Conservation (phyloP, 2,888 invertebrate species). For the Callinectes sapidus region DNA sequence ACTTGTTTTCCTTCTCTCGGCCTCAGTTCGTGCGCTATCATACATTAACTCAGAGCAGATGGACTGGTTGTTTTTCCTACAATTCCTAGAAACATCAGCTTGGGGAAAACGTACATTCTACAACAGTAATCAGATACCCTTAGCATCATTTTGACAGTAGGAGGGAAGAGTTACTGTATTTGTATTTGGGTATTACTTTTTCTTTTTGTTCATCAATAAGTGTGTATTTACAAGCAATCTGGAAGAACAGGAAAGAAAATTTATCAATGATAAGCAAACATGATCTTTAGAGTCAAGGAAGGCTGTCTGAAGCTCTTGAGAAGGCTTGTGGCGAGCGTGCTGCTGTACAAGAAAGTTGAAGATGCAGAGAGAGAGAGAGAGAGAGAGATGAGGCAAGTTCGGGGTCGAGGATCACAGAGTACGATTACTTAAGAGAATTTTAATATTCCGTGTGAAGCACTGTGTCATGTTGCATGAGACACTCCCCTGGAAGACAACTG, state of each 20-base stretch:
- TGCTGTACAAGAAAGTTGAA: not conserved
- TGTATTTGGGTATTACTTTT: not conserved
- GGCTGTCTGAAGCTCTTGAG: not conserved
- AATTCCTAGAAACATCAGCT: not conserved
- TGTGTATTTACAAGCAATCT: not conserved
- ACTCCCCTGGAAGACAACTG: not conserved
- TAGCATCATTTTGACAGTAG: not conserved
- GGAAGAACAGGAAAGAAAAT: not conserved
- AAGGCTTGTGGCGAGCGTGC: not conserved
- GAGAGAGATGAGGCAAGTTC: not conserved
- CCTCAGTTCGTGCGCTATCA: not conserved
- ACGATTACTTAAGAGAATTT: not conserved
- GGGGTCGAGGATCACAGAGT: not conserved
- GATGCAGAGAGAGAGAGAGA: no score
- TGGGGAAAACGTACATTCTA: not conserved
- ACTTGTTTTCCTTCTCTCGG: not conserved
- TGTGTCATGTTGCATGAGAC: not conserved
- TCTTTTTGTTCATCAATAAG: not conserved
- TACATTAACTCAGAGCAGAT: not conserved
- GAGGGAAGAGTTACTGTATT: not conserved
- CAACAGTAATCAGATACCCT: no score
- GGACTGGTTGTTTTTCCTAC: not conserved
- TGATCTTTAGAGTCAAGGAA: not conserved
- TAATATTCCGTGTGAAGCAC: not conserved
- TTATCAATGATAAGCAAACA: not conserved